Base-by-base conservation (phyloP, 2,888 invertebrate genomes). In the Limnephilus auricula region DNA sequence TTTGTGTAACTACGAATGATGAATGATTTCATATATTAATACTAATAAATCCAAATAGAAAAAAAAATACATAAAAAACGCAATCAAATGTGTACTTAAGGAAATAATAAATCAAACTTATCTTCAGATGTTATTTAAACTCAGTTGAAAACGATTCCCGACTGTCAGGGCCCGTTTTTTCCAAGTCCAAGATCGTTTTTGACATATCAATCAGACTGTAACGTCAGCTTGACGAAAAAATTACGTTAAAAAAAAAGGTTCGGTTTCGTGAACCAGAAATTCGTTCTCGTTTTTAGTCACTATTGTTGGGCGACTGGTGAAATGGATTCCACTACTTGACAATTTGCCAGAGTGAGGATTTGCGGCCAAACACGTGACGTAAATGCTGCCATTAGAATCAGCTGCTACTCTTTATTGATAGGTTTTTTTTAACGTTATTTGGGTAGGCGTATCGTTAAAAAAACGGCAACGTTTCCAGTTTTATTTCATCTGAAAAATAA, bases 331-430 rank as follows among this genome's bases (percentile, higher is more conserved):
- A 79, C 79, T 13, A 79, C 34, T 79, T 89, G 89, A 89, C 89
- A 89, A 89, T 89, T 89, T 89, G 89, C 89, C 89, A 89, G 79
- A 37, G 79, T 40, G 40, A 89, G 65, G 12, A 79, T 79, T 89
- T 79, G 79, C 37, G 32, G 89, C 79, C n/a, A 30, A 78, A 79
- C 89, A 37, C 15, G 89, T 89, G 89, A 89, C 89, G 79, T 37
- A 40, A 79, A 89, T 79, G 79, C 6, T n/a, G 79, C 79, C 89
- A 89, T 79, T 89, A 31, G 34, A 87, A 65, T 87, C 87, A 87
- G 87, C 65, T 65, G 87, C 50, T 87, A 65, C 32, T 87, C n/a
- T 87, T 78, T 87, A 87, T 87, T 87, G 85, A 85, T n/a, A 85
- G 30, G 34, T 84, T 80, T 80, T 79, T n/a, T 65, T 65, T 65